Percentiles rank a stretch among this genome's conserved stretches.
phyloP scores from a whole-genome alignment of 1,140 invertebrate species.

The Brachystomella parvula region DNA sequence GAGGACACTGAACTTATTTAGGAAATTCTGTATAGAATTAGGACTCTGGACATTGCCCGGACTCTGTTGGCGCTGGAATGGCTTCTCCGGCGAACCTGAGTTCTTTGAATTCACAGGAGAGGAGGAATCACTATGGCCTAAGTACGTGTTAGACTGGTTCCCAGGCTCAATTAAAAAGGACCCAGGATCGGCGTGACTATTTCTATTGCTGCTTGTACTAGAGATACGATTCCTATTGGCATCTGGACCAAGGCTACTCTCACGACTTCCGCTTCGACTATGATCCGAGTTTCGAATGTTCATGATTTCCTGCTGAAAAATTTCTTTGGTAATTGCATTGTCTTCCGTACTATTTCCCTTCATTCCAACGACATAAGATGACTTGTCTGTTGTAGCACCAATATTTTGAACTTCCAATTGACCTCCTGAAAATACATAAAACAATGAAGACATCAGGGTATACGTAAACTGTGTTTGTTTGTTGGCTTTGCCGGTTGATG shows the following conservation, averaged over 20 bases:
- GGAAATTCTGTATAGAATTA: conserved; percentile 35
- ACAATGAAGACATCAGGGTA: not conserved
- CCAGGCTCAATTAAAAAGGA: not conserved
- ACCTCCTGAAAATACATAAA: conserved; percentile 50
- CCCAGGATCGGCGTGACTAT: not conserved
- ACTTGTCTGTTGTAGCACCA: conserved; percentile 68
- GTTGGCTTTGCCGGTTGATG: no score
- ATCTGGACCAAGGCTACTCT: conserved; percentile 25
- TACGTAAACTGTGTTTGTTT: not conserved
- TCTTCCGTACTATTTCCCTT: conserved; percentile 63
- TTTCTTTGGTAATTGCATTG: conserved; percentile 62
- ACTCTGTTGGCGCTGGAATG: conserved; percentile 19
- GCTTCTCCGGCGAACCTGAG: conserved; percentile 19
- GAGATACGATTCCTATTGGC: conserved; percentile 23
- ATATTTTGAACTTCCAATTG: conserved; percentile 68
- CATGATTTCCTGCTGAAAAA: conserved; percentile 61
- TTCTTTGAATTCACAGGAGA: conserved; percentile 28
- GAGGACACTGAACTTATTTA: conserved; percentile 32
- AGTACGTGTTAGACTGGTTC: conserved; percentile 14
- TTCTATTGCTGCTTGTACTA: conserved; percentile 4
- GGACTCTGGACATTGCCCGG: conserved; percentile 26
- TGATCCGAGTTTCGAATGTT: conserved; percentile 51
- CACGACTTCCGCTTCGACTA: conserved; percentile 38
- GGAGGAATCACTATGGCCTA: conserved; percentile 34
- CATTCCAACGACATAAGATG: conserved; percentile 74